phyloP scores from a whole-genome alignment of 2,113 vertebrate species.

The Reinhardtius hippoglossoides region DNA sequence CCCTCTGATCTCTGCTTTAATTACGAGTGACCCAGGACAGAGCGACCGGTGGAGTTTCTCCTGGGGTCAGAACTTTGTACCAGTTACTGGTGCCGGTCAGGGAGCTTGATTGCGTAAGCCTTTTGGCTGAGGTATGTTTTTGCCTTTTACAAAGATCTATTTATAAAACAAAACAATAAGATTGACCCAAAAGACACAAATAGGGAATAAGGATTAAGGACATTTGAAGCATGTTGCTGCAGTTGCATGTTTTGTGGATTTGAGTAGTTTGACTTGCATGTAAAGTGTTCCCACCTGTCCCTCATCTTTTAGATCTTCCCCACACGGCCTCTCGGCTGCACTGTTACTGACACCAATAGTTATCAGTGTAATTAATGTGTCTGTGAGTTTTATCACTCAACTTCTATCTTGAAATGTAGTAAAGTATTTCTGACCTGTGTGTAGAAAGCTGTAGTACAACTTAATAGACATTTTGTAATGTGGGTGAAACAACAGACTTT shows the following conservation, averaged over 20 bases:
- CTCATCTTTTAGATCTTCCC: no score
- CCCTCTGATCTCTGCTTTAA: constrained; percentile 76
- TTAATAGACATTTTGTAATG: neutral
- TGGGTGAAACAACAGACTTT: neutral
- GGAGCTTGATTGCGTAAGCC: neutral
- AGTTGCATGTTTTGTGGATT: no score
- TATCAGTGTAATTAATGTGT: no score
- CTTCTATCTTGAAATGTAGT: no score
- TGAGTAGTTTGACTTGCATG: no score
- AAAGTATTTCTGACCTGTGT: no score
- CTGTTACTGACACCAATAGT: no score
- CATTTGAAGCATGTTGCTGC: neutral
- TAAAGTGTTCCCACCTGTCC: no score
- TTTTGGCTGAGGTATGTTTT: neutral
- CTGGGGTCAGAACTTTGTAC: constrained; percentile 14
- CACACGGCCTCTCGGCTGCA: no score
- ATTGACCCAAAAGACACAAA: neutral
- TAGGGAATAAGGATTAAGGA: no score
- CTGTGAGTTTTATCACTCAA: no score
- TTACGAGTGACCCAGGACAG: constrained; percentile 61
- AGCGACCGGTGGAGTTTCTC: constrained; percentile 19
- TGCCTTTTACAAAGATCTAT: neutral
- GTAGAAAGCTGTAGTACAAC: neutral
- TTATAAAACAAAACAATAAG: neutral
- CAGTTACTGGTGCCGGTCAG: neutral